Percentiles rank a stretch among this genome's conserved stretches.
Evolutionary conservation across 1,140 invertebrate genomes (phyloP).

Genomic region (Anadara kagoshimensis): DNA sequence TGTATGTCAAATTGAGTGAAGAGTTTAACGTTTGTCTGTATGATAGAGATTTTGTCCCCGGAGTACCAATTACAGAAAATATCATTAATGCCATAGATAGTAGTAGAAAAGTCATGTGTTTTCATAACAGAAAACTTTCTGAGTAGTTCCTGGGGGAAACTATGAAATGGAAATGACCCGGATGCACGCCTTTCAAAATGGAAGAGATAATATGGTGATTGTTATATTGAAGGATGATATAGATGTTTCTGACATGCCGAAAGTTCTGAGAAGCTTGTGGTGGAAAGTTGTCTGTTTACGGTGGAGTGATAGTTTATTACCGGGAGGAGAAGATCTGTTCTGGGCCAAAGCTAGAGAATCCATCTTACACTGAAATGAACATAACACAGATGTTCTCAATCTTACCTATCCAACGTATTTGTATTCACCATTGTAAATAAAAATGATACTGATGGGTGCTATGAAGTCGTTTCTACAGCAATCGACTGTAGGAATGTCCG

Average conservation of each 20-base stretch:
- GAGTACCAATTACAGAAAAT: conserved; percentile 21
- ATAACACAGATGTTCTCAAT: too few species aligned
- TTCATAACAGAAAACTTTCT: conserved; percentile 24
- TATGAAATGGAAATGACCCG: conserved; percentile 22
- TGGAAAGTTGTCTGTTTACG: conserved; percentile 7
- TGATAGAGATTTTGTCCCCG: conserved; percentile 24
- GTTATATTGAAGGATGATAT: conserved; percentile 6
- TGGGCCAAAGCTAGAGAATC: too few species aligned
- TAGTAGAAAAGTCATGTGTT: conserved; percentile 32
- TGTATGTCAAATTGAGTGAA: not conserved
- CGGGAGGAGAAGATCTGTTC: too few species aligned
- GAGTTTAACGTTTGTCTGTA: conserved; percentile 13
- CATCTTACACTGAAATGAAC: too few species aligned
- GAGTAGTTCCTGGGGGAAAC: conserved; percentile 20
- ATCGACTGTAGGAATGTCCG: too few species aligned
- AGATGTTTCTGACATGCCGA: not conserved
- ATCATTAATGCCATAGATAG: conserved; percentile 23
- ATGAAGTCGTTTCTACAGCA: too few species aligned
- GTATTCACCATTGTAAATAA: too few species aligned
- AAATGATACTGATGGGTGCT: too few species aligned
- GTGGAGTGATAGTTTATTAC: not conserved
- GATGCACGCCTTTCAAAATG: conserved; percentile 22
- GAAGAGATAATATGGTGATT: conserved; percentile 1
- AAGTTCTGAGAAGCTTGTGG: conserved; percentile 11
- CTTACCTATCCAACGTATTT: too few species aligned